A percentile compares a stretch with the other conserved stretches of the same genome.
Conservation (phyloP, 2,888 invertebrate genomes). For the Eupeodes latifasciatus region DNA sequence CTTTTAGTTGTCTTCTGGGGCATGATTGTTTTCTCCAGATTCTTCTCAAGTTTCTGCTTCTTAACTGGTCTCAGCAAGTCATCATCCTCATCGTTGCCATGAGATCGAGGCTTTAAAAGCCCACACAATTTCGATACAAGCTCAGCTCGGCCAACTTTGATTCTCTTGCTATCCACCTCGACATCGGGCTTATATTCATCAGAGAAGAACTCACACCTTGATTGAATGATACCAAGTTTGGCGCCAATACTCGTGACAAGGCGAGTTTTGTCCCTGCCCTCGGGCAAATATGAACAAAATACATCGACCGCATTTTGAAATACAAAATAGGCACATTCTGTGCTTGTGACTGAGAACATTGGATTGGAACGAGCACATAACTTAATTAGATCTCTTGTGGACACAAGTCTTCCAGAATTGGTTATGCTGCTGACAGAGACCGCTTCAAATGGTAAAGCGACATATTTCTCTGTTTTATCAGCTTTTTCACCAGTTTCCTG, state of each 20-base stretch:
- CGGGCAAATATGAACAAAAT: constrained; percentile 92
- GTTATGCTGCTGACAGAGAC: constrained; percentile 78
- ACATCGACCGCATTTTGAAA: constrained; percentile 96
- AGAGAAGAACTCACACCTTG: constrained; percentile 92
- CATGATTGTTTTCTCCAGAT: constrained; percentile 73
- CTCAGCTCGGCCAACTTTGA: constrained; percentile 90
- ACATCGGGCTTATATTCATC: constrained; percentile 92
- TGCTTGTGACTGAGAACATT: constrained; percentile 90
- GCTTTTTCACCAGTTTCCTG: constrained; percentile 83
- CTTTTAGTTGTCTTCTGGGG: constrained; percentile 81
- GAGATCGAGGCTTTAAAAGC: constrained; percentile 31
- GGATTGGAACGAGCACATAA: constrained; percentile 92
- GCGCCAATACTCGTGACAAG: constrained; percentile 91
- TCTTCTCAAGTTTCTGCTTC: constrained; percentile 79
- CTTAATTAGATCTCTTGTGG: constrained; percentile 95
- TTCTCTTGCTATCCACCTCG: constrained; percentile 84
- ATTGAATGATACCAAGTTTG: constrained; percentile 91
- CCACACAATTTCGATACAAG: constrained; percentile 82
- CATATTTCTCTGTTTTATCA: constrained; percentile 79
- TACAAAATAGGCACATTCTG: constrained; percentile 84
- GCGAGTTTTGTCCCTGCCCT: constrained; percentile 87
- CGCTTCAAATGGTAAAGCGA: constrained; percentile 81
- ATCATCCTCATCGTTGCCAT: constrained; percentile 55
- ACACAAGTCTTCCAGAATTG: constrained; percentile 87
- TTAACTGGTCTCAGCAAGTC: constrained; percentile 77